Conservation (phyloP, 2,113 vertebrate genomes). For the Hydropotes inermis region DNA sequence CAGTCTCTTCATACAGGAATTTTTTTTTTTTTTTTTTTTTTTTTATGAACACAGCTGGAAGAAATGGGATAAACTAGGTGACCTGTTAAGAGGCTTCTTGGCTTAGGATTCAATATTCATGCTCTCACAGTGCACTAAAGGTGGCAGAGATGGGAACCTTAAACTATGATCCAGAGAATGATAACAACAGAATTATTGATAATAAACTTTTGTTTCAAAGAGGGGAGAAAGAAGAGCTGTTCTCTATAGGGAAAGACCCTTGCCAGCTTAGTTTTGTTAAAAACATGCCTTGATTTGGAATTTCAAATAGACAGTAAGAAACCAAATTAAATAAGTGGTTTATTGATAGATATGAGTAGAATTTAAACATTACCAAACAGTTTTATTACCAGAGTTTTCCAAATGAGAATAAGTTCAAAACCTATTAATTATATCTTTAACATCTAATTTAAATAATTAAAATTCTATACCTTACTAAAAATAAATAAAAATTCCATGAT, state of each 20-base stretch:
- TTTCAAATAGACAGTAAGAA: slow-evolving; percentile 25
- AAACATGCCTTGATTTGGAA: not conserved
- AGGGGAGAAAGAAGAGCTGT: not conserved
- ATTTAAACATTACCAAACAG: slow-evolving; percentile 17
- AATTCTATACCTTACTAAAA: slow-evolving; percentile 26
- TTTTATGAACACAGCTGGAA: not conserved
- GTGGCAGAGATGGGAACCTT: not conserved
- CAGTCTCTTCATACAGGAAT: not conserved
- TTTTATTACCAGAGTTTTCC: not conserved
- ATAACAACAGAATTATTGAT: not conserved
- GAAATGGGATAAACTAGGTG: not conserved
- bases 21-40: not conserved
- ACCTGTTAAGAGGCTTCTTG: not conserved
- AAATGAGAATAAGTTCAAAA: not conserved
- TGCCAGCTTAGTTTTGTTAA: slow-evolving; percentile 8
- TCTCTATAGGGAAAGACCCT: not conserved
- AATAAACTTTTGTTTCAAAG: not conserved
- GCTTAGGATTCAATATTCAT: not conserved
- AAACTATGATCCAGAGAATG: not conserved
- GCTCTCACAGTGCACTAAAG: not conserved
- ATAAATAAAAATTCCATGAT: slow-evolving; percentile 4
- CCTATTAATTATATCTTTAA: not conserved
- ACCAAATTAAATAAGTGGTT: not conserved
- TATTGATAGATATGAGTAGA: not conserved
- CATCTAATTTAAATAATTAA: slow-evolving; percentile 30